Base-by-base conservation (phyloP, 2,888 invertebrate species). In the Dione juno region DNA sequence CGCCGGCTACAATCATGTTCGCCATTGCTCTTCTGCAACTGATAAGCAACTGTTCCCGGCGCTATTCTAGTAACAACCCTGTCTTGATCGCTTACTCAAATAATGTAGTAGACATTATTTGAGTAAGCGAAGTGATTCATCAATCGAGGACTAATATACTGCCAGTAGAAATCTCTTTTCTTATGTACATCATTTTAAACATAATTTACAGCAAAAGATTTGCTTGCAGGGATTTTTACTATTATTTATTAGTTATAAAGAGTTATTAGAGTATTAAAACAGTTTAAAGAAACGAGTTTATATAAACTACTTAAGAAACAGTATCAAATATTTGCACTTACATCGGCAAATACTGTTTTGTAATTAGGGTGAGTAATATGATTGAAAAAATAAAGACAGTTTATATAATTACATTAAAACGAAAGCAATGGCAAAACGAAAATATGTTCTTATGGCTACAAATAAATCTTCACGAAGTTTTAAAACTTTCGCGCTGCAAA, bases 321-420 rank as follows among this genome's bases (percentile, higher is more conserved):
- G 43, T 10, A 9, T 10, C 3, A 8, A 2, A 45, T n/a, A 45
- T 45, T 45, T 45, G n/a, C 45, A n/a, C 45, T 48, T n/a, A 48
- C 16, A 48, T 16, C 19, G 9, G 48, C 10, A 10, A 16, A 48
- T 13, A 10, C 10, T 16, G 16, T n/a, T 16, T 16, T 48, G 9
- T n/a, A 16, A 16, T 16, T 48, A 10, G 10, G 1, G 10, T 48
- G 10, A 48, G 10, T 48, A 48, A 19, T 19, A 19, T 16, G 10
- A 16, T 48, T 10, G 48, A 21, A 35, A 37, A 35, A 1, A 28
- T 3, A 28, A n/a, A n/a, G n/a, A 37, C 13, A 59, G 41, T 41
- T 52, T 19, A 57, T 90, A 88, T 86, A 86, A 89, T 90, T 87
- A 85, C 87, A 87, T 88, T 50, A 54, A 69, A 68, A 66, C 11